Evolutionary conservation across 1,140 invertebrate species (phyloP).

Genomic region (Dolichoris vasculosae): DNA sequence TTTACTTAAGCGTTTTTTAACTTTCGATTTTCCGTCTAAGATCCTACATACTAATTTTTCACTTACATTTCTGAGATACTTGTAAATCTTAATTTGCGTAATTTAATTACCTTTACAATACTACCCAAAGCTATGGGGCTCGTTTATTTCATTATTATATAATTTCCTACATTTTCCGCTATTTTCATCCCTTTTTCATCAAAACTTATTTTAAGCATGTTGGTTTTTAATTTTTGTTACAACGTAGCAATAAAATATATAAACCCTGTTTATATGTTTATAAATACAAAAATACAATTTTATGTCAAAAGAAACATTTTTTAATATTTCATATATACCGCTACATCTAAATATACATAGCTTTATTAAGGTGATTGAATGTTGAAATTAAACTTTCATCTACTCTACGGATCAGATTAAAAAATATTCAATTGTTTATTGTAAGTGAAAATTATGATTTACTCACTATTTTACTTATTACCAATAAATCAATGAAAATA

Average conservation of each 20-base stretch:
- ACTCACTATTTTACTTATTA: too few species aligned
- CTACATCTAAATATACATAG: too few species aligned
- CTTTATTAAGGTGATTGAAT: too few species aligned
- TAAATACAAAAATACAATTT: too few species aligned
- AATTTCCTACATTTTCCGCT: background rate
- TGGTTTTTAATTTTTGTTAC: background rate
- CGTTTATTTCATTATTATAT: background rate
- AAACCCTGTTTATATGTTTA: too few species aligned
- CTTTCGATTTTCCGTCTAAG: background rate
- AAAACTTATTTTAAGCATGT: background rate
- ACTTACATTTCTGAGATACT: background rate
- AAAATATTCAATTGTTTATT: background rate
- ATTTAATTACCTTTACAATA: constrained; percentile 17
- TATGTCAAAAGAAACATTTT: too few species aligned
- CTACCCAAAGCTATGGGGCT: background rate
- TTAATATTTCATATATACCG: too few species aligned
- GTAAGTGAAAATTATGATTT: background rate
- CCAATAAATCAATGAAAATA: too few species aligned
- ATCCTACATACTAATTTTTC: background rate
- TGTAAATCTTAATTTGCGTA: constrained; percentile 14
- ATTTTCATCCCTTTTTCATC: background rate
- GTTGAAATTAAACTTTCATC: too few species aligned
- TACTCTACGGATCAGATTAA: background rate
- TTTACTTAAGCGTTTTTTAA: background rate
- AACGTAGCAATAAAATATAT: too few species aligned